Conservation (phyloP, 2,888 invertebrate species). For the Caradrina kadenii region DNA sequence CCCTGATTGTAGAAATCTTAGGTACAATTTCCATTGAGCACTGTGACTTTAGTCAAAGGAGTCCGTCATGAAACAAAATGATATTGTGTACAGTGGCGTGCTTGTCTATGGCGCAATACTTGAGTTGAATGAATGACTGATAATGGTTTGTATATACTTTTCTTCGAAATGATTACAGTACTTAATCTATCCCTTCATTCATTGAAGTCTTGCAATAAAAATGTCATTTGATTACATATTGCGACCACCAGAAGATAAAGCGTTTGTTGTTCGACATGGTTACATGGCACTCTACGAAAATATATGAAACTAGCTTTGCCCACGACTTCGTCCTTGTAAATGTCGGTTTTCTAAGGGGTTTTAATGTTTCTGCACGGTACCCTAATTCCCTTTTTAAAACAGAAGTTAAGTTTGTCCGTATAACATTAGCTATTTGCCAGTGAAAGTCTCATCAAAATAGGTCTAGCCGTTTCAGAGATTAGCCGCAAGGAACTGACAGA, state of each 20-base stretch:
- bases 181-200: slow-evolving; percentile 16
- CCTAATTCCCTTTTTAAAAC: no score
- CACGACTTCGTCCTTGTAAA: no score
- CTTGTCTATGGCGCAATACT: neutral
- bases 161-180: slow-evolving; percentile 18
- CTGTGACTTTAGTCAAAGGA: slow-evolving; percentile 12
- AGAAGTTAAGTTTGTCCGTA: no score
- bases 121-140: slow-evolving; percentile 9
- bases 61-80: slow-evolving; percentile 18
- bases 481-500: no score
- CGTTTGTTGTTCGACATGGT: neutral
- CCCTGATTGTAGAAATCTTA: neutral
- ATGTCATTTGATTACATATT: neutral
- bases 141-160: neutral
- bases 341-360: no score
- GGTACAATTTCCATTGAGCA: neutral
- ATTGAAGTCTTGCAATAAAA: slow-evolving; percentile 5
- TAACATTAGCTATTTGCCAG: no score
- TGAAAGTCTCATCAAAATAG: no score
- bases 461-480: no score
- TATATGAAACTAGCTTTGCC: no score
- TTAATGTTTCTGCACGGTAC: no score
- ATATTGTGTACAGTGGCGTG: slow-evolving; percentile 20
- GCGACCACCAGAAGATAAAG: neutral
- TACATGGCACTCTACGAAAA: no score